phyloP scores from a whole-genome alignment of 1,140 invertebrate genomes.

The Drosophila grimshawi region DNA sequence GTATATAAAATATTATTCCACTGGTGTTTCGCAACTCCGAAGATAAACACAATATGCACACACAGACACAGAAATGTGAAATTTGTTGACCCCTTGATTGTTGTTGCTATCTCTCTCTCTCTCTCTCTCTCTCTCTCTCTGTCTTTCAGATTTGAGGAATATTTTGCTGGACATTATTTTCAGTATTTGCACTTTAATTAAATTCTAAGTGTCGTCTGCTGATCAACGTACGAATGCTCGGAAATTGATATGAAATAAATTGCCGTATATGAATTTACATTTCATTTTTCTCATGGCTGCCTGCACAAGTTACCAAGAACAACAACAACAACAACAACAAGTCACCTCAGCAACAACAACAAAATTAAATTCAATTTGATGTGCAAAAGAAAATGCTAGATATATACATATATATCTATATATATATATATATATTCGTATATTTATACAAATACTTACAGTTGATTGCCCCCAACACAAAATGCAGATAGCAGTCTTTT shows the following conservation, averaged over 20 bases:
- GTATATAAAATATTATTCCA: constrained; percentile 45
- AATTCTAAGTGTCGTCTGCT: constrained; percentile 47
- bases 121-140: constrained; percentile 11
- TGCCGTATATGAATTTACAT: constrained; percentile 43
- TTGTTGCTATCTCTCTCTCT: background rate
- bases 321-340: constrained; percentile 18
- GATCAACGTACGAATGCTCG: constrained; percentile 13
- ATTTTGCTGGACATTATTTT: constrained; percentile 50
- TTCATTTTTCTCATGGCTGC: constrained; percentile 31
- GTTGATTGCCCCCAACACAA: background rate
- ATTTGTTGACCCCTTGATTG: constrained; percentile 18
- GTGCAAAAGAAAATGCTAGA: constrained; percentile 9
- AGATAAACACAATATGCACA: constrained; percentile 48
- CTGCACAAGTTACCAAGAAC: constrained; percentile 20
- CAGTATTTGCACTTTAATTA: constrained; percentile 75
- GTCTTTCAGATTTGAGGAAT: background rate
- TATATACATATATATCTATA: background rate
- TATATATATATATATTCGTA: background rate
- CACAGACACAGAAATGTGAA: background rate
- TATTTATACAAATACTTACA: constrained; percentile 2
- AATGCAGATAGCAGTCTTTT: background rate
- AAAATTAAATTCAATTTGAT: constrained; percentile 26
- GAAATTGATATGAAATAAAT: constrained; percentile 55
- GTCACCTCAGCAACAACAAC: background rate
- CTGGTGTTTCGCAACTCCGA: constrained; percentile 29